A percentile compares a stretch with the other conserved stretches of the same genome.
Evolutionary conservation across 2,888 invertebrate genomes (phyloP).

Genomic region (Agrotis ipsilon): DNA sequence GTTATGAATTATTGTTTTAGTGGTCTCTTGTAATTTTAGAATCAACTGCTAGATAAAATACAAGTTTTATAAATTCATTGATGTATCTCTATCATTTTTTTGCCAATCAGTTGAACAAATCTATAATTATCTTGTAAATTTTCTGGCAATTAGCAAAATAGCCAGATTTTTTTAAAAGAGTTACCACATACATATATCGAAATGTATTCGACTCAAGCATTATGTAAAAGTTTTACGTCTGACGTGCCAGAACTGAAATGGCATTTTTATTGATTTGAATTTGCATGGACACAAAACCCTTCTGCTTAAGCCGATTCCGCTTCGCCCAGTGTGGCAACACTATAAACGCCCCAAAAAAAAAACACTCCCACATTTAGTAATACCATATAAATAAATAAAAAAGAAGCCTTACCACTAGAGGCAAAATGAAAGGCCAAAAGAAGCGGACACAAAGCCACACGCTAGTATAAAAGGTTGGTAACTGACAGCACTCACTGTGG

Average conservation of each 20-base stretch:
- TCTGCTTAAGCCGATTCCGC: background rate
- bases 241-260: too few species aligned
- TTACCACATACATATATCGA: background rate
- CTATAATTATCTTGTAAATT: too few species aligned
- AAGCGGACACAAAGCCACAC: constrained; percentile 65
- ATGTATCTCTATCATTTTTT: too few species aligned
- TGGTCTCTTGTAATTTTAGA: too few species aligned
- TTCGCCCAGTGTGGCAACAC: background rate
- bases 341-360: background rate
- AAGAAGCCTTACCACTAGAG: constrained; percentile 61
- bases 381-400: constrained; percentile 37
- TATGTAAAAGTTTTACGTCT: background rate
- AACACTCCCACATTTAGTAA: background rate
- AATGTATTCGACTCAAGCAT: background rate
- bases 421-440: constrained; percentile 50
- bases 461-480: constrained; percentile 73
- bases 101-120: too few species aligned
- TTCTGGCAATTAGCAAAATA: too few species aligned
- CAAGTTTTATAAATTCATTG: too few species aligned
- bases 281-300: background rate
- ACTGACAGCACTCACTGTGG: constrained; percentile 92
- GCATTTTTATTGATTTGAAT: too few species aligned
- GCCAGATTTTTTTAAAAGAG: background rate
- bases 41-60: too few species aligned
- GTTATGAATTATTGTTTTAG: too few species aligned